phyloP scores from a whole-genome alignment of 2,888 invertebrate genomes.

The Ormyrus rosae region DNA sequence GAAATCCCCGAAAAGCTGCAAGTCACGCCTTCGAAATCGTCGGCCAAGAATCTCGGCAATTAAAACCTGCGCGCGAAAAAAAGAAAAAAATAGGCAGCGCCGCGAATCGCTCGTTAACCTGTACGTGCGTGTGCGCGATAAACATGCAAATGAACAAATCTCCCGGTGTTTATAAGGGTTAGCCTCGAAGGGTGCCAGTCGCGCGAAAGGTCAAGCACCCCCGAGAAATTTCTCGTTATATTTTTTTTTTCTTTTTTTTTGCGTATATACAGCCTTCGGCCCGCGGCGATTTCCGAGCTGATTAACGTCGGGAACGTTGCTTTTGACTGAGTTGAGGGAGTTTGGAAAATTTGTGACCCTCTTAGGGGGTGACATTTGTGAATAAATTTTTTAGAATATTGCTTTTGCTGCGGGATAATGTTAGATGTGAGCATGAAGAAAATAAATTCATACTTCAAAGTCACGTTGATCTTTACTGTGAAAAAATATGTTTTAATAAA shows the following conservation, averaged over 20 bases:
- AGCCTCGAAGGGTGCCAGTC: not conserved
- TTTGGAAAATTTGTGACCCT: not conserved
- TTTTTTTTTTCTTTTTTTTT: not conserved
- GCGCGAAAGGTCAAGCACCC: slow-evolving; percentile 34
- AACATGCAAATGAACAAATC: slow-evolving; percentile 41
- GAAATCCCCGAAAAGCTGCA: too few relatives aligned
- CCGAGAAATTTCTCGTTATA: not conserved
- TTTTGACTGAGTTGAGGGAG: not conserved
- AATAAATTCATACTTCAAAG: too few relatives aligned
- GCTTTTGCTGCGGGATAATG: too few relatives aligned
- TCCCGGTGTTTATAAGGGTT: slow-evolving; percentile 18
- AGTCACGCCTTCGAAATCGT: too few relatives aligned
- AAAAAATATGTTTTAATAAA: too few relatives aligned
- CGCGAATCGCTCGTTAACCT: slow-evolving; percentile 19
- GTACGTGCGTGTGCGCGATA: slow-evolving; percentile 30
- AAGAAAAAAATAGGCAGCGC: not conserved
- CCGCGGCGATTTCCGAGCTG: not conserved
- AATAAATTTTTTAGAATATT: too few relatives aligned
- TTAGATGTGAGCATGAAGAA: too few relatives aligned
- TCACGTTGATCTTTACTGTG: too few relatives aligned
- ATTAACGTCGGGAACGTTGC: not conserved
- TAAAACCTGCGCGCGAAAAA: not conserved
- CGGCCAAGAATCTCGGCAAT: not conserved
- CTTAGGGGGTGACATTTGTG: not conserved
- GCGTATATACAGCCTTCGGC: not conserved